Percentiles rank a stretch among this genome's conserved stretches.
Evolutionary conservation across 2,888 invertebrate genomes (phyloP).

Genomic region (Stegophylla sp.): DNA sequence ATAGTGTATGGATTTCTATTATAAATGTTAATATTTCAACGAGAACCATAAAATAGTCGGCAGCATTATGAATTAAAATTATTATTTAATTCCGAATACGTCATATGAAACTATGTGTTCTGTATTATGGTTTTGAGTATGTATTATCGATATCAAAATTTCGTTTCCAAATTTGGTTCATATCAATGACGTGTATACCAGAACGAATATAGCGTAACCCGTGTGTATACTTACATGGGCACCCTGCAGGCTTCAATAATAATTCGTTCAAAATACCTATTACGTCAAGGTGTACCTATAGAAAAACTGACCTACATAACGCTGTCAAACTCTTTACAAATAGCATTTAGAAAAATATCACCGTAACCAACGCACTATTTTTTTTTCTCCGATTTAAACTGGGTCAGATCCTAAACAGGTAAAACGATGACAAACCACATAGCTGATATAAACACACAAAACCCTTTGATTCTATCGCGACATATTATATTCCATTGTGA

Average conservation of each 20-base stretch:
- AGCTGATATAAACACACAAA: neutral
- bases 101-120: too few relatives aligned
- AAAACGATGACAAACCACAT: constrained; percentile 24
- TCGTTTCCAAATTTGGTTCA: too few relatives aligned
- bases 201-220: neutral
- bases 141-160: too few relatives aligned
- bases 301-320: constrained; percentile 35
- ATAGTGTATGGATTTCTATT: neutral
- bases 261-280: constrained; percentile 26
- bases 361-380: constrained; percentile 38
- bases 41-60: too few relatives aligned
- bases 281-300: constrained; percentile 9
- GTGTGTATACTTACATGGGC: neutral
- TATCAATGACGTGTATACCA: neutral
- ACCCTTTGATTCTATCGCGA: constrained; percentile 21
- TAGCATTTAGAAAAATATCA: neutral
- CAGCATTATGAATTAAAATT: too few relatives aligned
- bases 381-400: constrained; percentile 11
- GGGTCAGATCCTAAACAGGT: constrained; percentile 41
- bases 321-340: constrained; percentile 4
- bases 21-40: too few relatives aligned
- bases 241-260: neutral
- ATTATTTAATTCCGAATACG: too few relatives aligned
- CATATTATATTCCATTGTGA: neutral
- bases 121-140: too few relatives aligned